Base-by-base conservation (phyloP, 2,888 invertebrate species). In the Oxycera nigricornis region DNA sequence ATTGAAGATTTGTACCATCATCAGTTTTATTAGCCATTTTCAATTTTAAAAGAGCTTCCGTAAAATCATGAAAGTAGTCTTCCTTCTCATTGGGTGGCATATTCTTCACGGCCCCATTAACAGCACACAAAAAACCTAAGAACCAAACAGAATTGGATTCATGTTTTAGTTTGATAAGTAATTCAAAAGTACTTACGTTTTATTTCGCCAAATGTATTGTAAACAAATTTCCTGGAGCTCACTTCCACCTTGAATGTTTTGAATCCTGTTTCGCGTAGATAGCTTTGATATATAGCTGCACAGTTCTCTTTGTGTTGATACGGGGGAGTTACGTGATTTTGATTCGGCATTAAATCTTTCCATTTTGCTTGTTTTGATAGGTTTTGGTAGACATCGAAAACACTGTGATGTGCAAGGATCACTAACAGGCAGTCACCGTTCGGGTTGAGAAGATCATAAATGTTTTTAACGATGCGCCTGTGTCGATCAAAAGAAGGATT, bases 261-360 rank as follows among this genome's bases (percentile, higher is more conserved):
- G 80, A 92, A 92, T 0, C 92, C 92, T 1, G 87, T 85, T 41
- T 88, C 86, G 62, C 86, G 83, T 73, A 92, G 83, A 1, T 89
- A 81, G 74, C 87, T 85, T 28, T 86, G 85, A 28, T 91, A 85
- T 73, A 88, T 86, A 14, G 87, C 86, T 65, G 88, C 88, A 0
- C 91, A 90, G 80, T 90, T 86, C 75, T 86, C 80, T 70, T 88
- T 88, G 68, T 90, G 85, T 77, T 93, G 91, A 78, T 92, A 91
- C 0, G 91, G 90, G 0, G 92, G 91, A 20, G 92, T 87, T 81
- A 87, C 92, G 73, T 88, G 87, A 73, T 88, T 86, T 1, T 89
- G 88, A 80, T 92, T 90, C 80, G 87, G 84, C 87, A 92, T 90
- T 78, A 91, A 91, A 0, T 90, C 90, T 0, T 92, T 91, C 90